A percentile compares a stretch with the other conserved stretches of the same genome.
phyloP scores from a whole-genome alignment of 2,797 vertebrate species.

The Columba guinea region DNA sequence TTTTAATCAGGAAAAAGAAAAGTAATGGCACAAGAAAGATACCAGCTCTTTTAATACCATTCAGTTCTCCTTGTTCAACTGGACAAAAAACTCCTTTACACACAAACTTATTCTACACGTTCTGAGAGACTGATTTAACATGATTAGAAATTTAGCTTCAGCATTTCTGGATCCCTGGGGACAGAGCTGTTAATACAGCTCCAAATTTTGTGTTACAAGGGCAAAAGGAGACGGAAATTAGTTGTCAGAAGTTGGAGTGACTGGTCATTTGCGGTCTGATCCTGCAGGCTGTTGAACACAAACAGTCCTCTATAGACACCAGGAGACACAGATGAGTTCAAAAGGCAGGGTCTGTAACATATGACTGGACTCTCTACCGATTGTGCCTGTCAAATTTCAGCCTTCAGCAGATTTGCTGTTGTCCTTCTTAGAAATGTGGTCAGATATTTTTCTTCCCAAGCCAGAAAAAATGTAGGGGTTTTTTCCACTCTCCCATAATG shows the following conservation, averaged over 20 bases:
- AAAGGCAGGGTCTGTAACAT: not conserved
- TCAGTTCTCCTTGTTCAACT: not conserved
- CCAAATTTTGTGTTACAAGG: not conserved
- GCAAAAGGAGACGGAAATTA: not conserved
- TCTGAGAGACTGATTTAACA: not conserved
- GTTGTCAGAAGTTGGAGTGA: not conserved
- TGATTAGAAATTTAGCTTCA: not conserved
- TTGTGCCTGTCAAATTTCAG: not conserved
- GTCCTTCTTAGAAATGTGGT: not conserved
- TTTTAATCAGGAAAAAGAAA: not conserved
- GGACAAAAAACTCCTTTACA: not conserved
- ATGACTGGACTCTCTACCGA: not conserved
- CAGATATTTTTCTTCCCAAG: not conserved
- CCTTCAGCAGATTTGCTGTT: not conserved
- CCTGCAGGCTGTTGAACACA: not conserved
- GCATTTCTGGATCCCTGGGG: not conserved
- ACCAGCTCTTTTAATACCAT: not conserved
- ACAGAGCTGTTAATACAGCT: not conserved
- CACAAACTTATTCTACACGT: not conserved
- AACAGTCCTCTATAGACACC: not conserved
- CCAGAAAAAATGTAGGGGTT: not conserved
- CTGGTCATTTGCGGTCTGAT: not conserved
- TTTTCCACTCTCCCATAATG: not conserved
- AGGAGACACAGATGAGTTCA: not conserved
- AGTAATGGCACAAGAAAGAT: not conserved